These are phyloP conservation scores for Dipodomys stephensi DNA, from an alignment of 2,113 vertebrate genomes.

Conservation along the genomic window DNA sequence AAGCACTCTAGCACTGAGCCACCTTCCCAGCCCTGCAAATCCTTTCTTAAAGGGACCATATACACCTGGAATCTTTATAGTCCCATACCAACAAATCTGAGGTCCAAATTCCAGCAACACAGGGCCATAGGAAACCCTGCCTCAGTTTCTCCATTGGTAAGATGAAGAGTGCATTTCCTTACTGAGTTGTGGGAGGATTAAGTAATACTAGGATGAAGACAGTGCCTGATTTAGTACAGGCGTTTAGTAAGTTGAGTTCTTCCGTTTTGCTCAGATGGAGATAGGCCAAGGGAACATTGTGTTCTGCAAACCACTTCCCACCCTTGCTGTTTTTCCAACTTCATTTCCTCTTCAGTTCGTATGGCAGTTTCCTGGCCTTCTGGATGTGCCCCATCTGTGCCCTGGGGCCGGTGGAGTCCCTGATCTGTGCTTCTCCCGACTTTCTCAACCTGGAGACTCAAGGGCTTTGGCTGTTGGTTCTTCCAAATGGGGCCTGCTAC, in stretches of 20 bases:
- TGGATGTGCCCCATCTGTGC: background rate
- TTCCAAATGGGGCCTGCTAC: background rate
- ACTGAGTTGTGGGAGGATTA: background rate
- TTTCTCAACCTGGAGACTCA: background rate
- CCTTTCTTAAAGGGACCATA: background rate
- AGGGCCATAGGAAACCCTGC: background rate
- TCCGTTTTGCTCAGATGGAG: conserved; percentile 2
- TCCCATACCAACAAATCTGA: background rate
- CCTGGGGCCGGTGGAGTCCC: background rate
- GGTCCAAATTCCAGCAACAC: background rate
- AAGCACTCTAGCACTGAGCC: too few species aligned
- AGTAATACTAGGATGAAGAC: background rate
- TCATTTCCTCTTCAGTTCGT: background rate
- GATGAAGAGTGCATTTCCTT: background rate
- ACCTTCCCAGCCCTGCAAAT: too few species aligned
- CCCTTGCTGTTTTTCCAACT: background rate
- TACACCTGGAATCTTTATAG: background rate
- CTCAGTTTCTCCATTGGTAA: background rate
- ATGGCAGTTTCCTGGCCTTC: background rate
- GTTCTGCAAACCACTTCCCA: background rate
- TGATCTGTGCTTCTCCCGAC: background rate
- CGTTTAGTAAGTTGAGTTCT: background rate
- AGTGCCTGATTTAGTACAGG: background rate
- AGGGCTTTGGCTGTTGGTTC: background rate
- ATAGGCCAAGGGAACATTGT: conserved; percentile 37